phyloP scores from a whole-genome alignment of 2,888 invertebrate species.

The Sussaba pulchella region DNA sequence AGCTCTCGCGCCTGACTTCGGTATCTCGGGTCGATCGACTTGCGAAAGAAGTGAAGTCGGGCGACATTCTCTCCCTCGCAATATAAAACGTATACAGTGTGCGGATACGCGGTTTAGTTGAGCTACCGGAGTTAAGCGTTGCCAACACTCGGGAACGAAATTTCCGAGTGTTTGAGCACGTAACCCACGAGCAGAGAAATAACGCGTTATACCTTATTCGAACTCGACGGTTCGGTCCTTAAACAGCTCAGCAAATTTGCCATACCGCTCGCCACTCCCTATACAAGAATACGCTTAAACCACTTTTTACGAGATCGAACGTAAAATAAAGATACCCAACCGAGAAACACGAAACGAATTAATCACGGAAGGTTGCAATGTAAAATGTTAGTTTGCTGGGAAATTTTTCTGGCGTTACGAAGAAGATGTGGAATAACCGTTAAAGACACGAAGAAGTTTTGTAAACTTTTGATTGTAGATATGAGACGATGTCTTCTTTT shows the following conservation, averaged over 20 bases:
- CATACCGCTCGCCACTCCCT: slow-evolving; percentile 19
- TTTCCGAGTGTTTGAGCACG: slow-evolving; percentile 32
- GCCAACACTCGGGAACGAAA: slow-evolving; percentile 27
- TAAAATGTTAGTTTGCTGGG: not conserved
- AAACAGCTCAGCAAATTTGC: slow-evolving; percentile 41
- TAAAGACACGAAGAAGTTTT: too few relatives aligned
- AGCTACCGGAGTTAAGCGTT: slow-evolving; percentile 27
- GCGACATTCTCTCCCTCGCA: slow-evolving; percentile 73
- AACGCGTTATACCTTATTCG: slow-evolving; percentile 42
- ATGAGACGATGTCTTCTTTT: too few relatives aligned
- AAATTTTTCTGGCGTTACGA: too few relatives aligned
- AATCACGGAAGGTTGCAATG: not conserved
- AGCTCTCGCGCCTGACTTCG: slow-evolving; percentile 59
- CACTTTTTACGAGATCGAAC: slow-evolving; percentile 9
- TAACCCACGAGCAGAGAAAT: slow-evolving; percentile 19
- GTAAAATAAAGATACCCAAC: not conserved
- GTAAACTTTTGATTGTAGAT: too few relatives aligned
- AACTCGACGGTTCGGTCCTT: slow-evolving; percentile 31
- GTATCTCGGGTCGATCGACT: slow-evolving; percentile 68
- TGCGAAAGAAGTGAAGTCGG: slow-evolving; percentile 72
- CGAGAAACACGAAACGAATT: not conserved
- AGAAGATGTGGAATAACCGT: too few relatives aligned
- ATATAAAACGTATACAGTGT: slow-evolving; percentile 16
- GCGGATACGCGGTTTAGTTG: slow-evolving; percentile 7
- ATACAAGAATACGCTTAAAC: slow-evolving; percentile 13